Base-by-base conservation (phyloP, 30 jellyfish, hydroid and myxozoan species). In the Chrysaora quinquecirrha region DNA sequence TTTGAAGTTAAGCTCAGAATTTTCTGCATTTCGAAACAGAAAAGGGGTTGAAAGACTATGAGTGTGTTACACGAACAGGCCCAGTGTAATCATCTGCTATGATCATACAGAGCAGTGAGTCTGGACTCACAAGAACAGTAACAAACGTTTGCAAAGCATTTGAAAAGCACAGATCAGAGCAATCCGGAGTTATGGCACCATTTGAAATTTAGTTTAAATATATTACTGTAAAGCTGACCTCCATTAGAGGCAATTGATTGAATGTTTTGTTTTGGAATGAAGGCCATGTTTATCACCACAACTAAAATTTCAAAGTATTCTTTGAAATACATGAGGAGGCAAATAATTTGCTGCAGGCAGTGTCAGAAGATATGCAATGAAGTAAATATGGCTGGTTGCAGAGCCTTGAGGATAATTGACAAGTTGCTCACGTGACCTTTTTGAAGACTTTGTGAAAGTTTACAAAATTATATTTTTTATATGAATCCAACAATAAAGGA, bases 361-460 rank as follows among this genome's bases (percentile, higher is more conserved):
- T 43, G 58, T 43, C 58, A 43, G 58, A 43, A 43, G 58, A 43
- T 43, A 16, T 43, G 9, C 58, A 43, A 43, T 43, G 58, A 43
- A 43, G 58, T 43, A 43, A 43, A 43, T 43, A 43, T 43, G 58
- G 58, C 58, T 43, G 58, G 58, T 43, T 43, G 58, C 58, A 43
- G 58, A 43, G 58, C 58, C 16, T 43, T 43, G 58, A 16, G 58
- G 16, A 43, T 43, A 9, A 43, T 43, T 43, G 58, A 43, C 58
- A 43, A 43, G 58, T 43, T 43, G 58, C 58, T 43, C 58, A 43
- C 58, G 9, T 9, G 58, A 43, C 58, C 58, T 43, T 43, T 43
- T 16, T 43, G 58, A 16, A 43, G 58, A 16, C 58, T 43, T 16
- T 43, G 58, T 16, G 58, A 43, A 16, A 43, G 58, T 43, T 9